These are phyloP conservation scores for Saccostrea cuccullata DNA, from an alignment of 1,140 invertebrate species.

Conservation along the genomic window DNA sequence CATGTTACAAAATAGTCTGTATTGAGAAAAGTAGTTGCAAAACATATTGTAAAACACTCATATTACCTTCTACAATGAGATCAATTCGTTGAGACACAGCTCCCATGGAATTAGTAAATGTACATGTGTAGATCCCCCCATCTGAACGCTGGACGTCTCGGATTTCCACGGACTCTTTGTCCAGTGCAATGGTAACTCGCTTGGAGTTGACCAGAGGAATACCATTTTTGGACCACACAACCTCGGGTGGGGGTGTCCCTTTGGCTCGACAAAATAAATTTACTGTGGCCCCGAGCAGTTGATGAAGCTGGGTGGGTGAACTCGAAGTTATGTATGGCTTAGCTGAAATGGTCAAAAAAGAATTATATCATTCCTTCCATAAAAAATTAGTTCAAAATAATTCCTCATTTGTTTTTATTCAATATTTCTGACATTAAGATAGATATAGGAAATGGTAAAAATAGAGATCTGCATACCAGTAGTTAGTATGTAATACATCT, in stretches of 20 bases:
- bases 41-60: too few species aligned
- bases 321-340: slow-evolving; percentile 67
- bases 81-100: slow-evolving; percentile 95
- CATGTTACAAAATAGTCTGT: too few species aligned
- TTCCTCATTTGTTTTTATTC: background rate
- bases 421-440: too few species aligned
- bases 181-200: slow-evolving; percentile 54
- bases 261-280: slow-evolving; percentile 96
- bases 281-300: slow-evolving; percentile 87
- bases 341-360: slow-evolving; percentile 62
- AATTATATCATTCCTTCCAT: background rate
- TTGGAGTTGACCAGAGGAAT: slow-evolving; percentile 54
- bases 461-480: too few species aligned
- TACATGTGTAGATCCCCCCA: slow-evolving; percentile 96
- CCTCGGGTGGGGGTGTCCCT: slow-evolving; percentile 82
- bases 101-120: slow-evolving; percentile 95
- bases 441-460: too few species aligned
- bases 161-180: slow-evolving; percentile 80
- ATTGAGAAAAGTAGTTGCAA: too few species aligned
- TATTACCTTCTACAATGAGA: slow-evolving; percentile 92
- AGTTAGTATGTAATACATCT: too few species aligned
- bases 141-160: slow-evolving; percentile 93
- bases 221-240: slow-evolving; percentile 71
- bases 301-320: slow-evolving; percentile 64
- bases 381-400: background rate